phyloP scores from a whole-genome alignment of 2,797 vertebrate species.

The Podarcis lilfordi region DNA sequence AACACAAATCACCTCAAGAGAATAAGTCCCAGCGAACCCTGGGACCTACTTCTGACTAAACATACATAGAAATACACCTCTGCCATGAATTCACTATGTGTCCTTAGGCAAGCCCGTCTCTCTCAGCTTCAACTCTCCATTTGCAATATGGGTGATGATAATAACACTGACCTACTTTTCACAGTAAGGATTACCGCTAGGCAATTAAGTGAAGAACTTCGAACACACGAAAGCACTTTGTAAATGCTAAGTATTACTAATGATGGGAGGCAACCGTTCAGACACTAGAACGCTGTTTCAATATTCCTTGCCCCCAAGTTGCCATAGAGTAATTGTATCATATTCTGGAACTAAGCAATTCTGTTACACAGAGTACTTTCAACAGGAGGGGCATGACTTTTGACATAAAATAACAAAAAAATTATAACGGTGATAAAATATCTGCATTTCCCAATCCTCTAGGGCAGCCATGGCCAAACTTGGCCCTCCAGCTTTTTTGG shows the following conservation, averaged over 20 bases:
- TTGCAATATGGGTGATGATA: not conserved
- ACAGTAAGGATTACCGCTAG: not conserved
- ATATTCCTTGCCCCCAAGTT: not conserved
- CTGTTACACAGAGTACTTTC: not conserved
- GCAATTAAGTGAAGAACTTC: not conserved
- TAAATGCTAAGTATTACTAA: not conserved
- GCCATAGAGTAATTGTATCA: not conserved
- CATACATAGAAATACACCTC: too few relatives aligned
- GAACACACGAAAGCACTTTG: not conserved
- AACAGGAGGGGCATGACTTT: not conserved
- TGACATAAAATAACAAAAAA: not conserved
- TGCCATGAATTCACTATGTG: too few relatives aligned
- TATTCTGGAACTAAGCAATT: not conserved
- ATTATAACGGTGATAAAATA: not conserved
- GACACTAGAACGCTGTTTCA: not conserved
- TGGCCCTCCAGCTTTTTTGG: too few relatives aligned
- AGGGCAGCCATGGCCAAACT: too few relatives aligned
- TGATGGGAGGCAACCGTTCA: not conserved
- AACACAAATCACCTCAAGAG: too few relatives aligned
- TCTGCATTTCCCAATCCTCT: not conserved
- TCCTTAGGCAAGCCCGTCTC: not conserved
- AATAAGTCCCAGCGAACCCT: not conserved
- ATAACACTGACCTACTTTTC: not conserved
- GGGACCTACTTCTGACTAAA: not conserved
- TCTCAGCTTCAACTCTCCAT: not conserved